Conservation (phyloP, 2,888 invertebrate species). For the Ennomos quercinarius region DNA sequence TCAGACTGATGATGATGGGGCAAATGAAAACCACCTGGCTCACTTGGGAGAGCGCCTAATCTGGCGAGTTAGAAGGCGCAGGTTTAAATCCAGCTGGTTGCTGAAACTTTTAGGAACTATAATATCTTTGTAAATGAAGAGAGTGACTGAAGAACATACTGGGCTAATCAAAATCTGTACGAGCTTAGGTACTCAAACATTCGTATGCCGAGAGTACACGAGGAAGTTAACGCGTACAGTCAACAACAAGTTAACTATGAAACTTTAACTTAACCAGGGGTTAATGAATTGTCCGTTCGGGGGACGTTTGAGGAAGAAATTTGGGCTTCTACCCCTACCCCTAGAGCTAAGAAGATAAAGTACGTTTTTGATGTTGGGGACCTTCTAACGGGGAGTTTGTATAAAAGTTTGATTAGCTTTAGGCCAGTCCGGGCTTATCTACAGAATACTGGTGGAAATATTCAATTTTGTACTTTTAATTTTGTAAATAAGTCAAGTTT, state of each 20-base stretch:
- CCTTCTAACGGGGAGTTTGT: conserved; percentile 1
- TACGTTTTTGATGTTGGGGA: conserved; percentile 24
- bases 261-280: conserved; percentile 51
- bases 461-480: too few species aligned
- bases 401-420: conserved; percentile 4
- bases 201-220: conserved; percentile 22
- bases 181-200: conserved; percentile 13
- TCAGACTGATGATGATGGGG: too few species aligned
- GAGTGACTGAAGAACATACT: too few species aligned
- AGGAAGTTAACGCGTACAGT: conserved; percentile 50
- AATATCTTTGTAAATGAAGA: too few species aligned
- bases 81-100: too few species aligned
- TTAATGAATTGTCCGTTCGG: conserved; percentile 57
- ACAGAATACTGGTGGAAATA: too few species aligned
- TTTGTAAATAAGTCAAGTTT: too few species aligned
- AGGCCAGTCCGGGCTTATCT: conserved; percentile 3
- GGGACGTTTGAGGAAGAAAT: conserved; percentile 42
- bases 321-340: conserved; percentile 10
- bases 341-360: conserved; percentile 19
- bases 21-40: too few species aligned
- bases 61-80: too few species aligned
- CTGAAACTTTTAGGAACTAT: too few species aligned
- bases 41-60: too few species aligned
- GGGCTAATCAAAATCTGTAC: too few species aligned
- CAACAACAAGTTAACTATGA: conserved; percentile 48